Percentiles rank a stretch among this genome's conserved stretches.
These are phyloP conservation scores for Synergus japonicus DNA, from an alignment of 2,888 invertebrate species.

Conservation along the genomic window DNA sequence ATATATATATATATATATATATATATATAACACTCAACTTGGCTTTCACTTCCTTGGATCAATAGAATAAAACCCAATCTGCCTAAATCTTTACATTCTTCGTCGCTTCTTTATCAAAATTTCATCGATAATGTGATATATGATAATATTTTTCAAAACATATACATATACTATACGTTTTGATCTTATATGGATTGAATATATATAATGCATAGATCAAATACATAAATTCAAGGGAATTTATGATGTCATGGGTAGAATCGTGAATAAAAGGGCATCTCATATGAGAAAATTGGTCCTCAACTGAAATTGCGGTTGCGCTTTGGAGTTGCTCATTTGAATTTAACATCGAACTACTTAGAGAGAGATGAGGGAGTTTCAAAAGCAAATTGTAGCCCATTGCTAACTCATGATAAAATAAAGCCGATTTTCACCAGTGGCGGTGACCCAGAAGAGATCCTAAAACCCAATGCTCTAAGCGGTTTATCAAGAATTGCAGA, in stretches of 20 bases:
- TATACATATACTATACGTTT: too few relatives aligned
- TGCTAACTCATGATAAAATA: conserved; percentile 40
- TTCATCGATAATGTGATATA: neutral
- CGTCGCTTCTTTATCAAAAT: neutral
- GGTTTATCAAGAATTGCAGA: conserved; percentile 34
- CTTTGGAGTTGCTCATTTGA: conserved; percentile 36
- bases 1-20: too few relatives aligned
- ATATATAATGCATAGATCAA: neutral
- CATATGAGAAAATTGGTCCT: conserved; percentile 34
- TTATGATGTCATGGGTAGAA: conserved; percentile 31
- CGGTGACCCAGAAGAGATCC: neutral
- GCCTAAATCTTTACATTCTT: too few relatives aligned
- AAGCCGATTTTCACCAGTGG: conserved; percentile 25
- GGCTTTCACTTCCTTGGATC: too few relatives aligned
- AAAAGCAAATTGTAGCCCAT: conserved; percentile 22
- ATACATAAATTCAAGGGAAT: neutral
- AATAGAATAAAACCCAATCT: too few relatives aligned
- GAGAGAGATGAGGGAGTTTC: conserved; percentile 1
- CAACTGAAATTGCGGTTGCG: conserved; percentile 19
- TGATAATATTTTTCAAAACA: too few relatives aligned
- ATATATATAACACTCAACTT: too few relatives aligned
- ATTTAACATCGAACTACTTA: conserved; percentile 28
- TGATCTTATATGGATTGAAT: too few relatives aligned
- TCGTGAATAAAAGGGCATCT: conserved; percentile 28
- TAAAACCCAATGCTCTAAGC: conserved; percentile 27